phyloP scores from a whole-genome alignment of 2,797 vertebrate species.

The Poecilia velifera region DNA sequence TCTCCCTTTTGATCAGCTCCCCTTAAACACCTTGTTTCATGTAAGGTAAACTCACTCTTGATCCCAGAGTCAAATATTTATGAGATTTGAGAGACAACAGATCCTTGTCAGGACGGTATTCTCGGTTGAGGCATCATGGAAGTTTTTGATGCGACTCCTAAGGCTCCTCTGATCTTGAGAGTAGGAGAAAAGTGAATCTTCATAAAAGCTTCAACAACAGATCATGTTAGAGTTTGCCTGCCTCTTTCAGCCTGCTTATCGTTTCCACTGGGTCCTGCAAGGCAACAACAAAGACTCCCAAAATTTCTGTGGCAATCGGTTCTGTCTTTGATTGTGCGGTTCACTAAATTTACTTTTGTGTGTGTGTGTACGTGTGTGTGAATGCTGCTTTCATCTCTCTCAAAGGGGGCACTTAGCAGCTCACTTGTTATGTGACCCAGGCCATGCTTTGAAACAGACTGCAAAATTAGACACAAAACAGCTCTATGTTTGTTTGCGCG shows the following conservation, averaged over 20 bases:
- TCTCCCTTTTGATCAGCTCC: conserved; percentile 11
- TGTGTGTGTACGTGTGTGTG: neutral
- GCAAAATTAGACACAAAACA: conserved; percentile 30
- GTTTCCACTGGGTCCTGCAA: conserved; percentile 50
- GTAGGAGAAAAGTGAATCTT: conserved; percentile 56
- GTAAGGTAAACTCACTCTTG: conserved; percentile 31
- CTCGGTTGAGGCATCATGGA: conserved; percentile 54
- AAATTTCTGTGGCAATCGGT: conserved; percentile 50
- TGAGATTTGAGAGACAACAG: conserved; percentile 59
- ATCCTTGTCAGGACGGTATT: conserved; percentile 50
- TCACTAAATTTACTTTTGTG: conserved; percentile 55
- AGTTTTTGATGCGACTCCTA: conserved; percentile 41
- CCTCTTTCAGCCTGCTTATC: conserved; percentile 47
- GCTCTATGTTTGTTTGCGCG: neutral
- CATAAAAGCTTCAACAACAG: conserved; percentile 59
- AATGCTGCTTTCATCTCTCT: conserved; percentile 55
- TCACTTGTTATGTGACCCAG: conserved; percentile 43
- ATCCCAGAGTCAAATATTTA: conserved; percentile 54
- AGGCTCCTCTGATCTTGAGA: conserved; percentile 45
- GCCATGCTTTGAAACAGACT: conserved; percentile 50
- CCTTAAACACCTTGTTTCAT: conserved; percentile 26
- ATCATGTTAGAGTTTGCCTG: conserved; percentile 40
- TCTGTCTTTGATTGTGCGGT: conserved; percentile 52
- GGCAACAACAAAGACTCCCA: conserved; percentile 59
- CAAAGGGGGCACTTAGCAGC: conserved; percentile 48